A percentile compares a stretch with the other conserved stretches of the same genome.
Conservation (phyloP, 2,888 invertebrate species). For the Leucoma salicis region DNA sequence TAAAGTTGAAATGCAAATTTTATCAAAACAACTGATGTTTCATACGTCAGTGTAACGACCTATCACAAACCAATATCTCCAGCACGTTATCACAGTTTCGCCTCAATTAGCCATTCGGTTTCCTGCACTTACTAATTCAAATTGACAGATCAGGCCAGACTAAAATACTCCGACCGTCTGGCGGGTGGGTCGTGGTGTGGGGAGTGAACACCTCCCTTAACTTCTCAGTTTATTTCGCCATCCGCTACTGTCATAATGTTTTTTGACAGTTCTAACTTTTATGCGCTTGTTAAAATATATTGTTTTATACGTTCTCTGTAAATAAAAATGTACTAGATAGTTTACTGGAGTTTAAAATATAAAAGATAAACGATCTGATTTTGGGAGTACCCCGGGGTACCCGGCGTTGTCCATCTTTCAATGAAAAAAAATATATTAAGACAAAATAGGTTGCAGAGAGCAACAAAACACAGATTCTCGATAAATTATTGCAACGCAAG, state of each 20-base stretch:
- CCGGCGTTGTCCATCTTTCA: too few relatives aligned
- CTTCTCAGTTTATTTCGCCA: slow-evolving; percentile 41
- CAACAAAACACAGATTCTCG: too few relatives aligned
- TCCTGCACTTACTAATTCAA: slow-evolving; percentile 71
- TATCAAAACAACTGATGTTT: too few relatives aligned
- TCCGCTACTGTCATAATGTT: slow-evolving; percentile 59
- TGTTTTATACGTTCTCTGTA: neutral
- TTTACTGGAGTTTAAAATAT: too few relatives aligned
- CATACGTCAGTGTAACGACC: slow-evolving; percentile 32
- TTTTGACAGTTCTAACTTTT: slow-evolving; percentile 58
- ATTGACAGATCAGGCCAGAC: slow-evolving; percentile 80
- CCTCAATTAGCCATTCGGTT: slow-evolving; percentile 55
- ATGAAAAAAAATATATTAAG: too few relatives aligned
- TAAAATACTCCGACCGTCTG: slow-evolving; percentile 68
- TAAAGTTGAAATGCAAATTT: too few relatives aligned
- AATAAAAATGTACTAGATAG: too few relatives aligned
- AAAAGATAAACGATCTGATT: too few relatives aligned
- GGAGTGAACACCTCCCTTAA: slow-evolving; percentile 40
- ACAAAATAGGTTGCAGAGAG: too few relatives aligned
- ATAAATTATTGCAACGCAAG: too few relatives aligned
- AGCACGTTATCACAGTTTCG: slow-evolving; percentile 31
- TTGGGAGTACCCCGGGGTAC: too few relatives aligned
- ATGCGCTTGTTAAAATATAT: slow-evolving; percentile 26
- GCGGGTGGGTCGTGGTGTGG: slow-evolving; percentile 38
- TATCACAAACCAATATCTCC: slow-evolving; percentile 36